Evolutionary conservation across 1,140 invertebrate species (phyloP).

Genomic region (Cyclargus thomasi): DNA sequence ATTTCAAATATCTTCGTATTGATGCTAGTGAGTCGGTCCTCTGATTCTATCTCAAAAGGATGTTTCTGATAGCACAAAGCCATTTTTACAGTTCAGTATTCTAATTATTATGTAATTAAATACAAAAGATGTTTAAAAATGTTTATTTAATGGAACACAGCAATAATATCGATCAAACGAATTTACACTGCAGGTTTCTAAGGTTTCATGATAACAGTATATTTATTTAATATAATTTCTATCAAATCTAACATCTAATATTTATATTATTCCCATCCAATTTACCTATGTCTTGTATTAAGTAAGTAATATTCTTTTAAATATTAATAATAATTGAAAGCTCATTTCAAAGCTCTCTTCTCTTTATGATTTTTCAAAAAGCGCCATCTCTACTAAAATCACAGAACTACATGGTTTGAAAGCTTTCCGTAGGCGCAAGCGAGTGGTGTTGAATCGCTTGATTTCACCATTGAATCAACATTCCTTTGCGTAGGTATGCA

Average conservation of each 20-base stretch:
- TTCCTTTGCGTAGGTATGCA: slow-evolving; percentile 64
- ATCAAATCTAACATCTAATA: too few species aligned
- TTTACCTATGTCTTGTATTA: not conserved
- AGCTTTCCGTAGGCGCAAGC: slow-evolving; percentile 52
- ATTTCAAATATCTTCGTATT: slow-evolving; percentile 87
- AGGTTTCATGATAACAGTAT: too few species aligned
- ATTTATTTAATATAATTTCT: too few species aligned
- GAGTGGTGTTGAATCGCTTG: slow-evolving; percentile 60
- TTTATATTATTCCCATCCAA: not conserved
- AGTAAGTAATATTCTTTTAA: too few species aligned
- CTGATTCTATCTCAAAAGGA: slow-evolving; percentile 70
- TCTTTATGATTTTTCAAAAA: slow-evolving; percentile 28
- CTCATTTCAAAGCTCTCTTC: slow-evolving; percentile 36
- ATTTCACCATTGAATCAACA: slow-evolving; percentile 74
- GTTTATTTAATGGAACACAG: not conserved
- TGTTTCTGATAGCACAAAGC: slow-evolving; percentile 70
- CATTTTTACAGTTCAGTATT: slow-evolving; percentile 31
- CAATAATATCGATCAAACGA: not conserved
- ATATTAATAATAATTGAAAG: too few species aligned
- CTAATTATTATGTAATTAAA: too few species aligned
- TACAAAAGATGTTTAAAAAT: too few species aligned
- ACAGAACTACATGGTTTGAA: slow-evolving; percentile 48
- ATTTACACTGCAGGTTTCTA: too few species aligned
- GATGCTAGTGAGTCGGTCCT: slow-evolving; percentile 78
- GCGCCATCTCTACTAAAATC: slow-evolving; percentile 52